Base-by-base conservation (phyloP, 2,113 vertebrate species). In the Bos javanicus region DNA sequence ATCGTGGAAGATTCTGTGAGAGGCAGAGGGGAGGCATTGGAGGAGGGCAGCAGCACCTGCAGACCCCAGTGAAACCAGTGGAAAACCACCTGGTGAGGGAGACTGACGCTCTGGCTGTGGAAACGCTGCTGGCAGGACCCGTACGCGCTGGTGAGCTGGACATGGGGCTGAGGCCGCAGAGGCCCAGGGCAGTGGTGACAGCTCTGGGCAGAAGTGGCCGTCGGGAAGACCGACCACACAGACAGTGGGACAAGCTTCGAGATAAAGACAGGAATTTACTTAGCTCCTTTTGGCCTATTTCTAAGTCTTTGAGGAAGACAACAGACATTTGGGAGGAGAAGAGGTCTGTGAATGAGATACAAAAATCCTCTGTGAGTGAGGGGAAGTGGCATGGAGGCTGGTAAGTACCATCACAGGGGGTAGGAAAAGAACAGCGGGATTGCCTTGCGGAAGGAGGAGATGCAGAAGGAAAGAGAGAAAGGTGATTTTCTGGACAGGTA, bases 231-330 rank as follows among this genome's bases (percentile, higher is more conserved):
- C 43, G 52, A 81, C 64, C 76, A 74, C 71, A 52, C 9, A 43
- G 90, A 93, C 64, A 52, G 80, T 5, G 30, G 52, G 23, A 74
- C 16, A 33, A 30, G 17, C 39, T 76, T 57, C 59, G 36, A 26
- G 30, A 33, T 54, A 33, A 84, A 92, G 30, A 26, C 88, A 81
- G n/a, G 13, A 62, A 71, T 39, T 30, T 6, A 17, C n/a, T 81
- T n/a, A 84, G 56, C 36, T 43, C 87, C 52, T 62, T 48, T 56
- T 71, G 57, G 67, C 7, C 50, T 57, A 89, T 43, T 33, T 21
- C 52, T 30, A 84, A 48, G 82, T 74, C 89, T 95, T 23, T 67
- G 56, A 54, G 78, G 48, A 89, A 89, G 83, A 83, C 43, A 86
- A 48, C 19, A 90, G 85, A 71, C 33, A n/a, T 0, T 11, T 74